These are phyloP conservation scores for Loriculus beryllinus DNA, from an alignment of 2,797 vertebrate species.

Conservation along the genomic window DNA sequence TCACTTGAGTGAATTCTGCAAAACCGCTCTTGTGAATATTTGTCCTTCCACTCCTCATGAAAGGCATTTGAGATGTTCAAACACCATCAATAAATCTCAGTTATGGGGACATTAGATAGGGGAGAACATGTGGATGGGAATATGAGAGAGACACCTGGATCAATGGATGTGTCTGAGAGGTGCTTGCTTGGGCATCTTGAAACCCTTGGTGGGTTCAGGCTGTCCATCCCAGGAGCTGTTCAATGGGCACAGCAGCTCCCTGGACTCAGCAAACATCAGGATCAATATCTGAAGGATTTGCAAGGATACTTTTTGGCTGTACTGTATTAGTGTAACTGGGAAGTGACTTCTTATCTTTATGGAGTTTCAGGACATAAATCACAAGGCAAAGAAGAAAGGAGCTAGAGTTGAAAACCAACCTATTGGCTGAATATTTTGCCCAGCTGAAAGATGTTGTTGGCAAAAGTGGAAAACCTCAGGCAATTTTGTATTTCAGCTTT, in stretches of 20 bases:
- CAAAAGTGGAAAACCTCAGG: not conserved
- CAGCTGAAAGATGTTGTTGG: not conserved
- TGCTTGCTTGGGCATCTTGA: not conserved
- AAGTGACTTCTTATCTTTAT: not conserved
- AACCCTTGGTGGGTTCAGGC: not conserved
- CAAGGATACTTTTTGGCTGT: not conserved
- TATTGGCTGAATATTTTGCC: not conserved
- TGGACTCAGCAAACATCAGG: not conserved
- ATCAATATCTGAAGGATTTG: not conserved
- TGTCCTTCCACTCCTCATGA: not conserved
- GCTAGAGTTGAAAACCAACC: not conserved
- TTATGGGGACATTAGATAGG: fast-evolving
- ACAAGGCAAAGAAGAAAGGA: fast-evolving
- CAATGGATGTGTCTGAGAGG: not conserved
- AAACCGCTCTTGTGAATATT: not conserved
- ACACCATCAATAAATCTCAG: not conserved
- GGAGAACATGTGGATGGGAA: not conserved
- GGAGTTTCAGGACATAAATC: not conserved
- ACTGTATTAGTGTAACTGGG: not conserved
- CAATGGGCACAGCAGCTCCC: fast-evolving
- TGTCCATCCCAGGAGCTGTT: not conserved
- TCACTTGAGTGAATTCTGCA: not conserved
- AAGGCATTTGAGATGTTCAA: not conserved
- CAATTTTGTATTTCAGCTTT: not conserved
- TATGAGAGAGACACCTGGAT: not conserved